Evolutionary conservation across 2,797 vertebrate genomes (phyloP).

Genomic region (Thaleichthys pacificus): DNA sequence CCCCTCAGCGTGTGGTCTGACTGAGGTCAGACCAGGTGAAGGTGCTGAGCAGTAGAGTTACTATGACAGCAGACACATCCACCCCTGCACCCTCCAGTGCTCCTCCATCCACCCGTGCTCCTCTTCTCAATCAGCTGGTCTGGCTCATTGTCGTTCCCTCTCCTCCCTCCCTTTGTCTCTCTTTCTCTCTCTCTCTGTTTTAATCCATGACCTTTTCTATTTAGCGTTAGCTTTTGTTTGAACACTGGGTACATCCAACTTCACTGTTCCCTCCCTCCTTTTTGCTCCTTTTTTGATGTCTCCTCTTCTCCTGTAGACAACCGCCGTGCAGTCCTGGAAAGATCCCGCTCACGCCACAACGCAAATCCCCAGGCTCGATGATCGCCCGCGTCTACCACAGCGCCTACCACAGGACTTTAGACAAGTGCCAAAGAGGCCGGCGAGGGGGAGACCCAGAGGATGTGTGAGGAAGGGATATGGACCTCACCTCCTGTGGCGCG

Average conservation of each 20-base stretch:
- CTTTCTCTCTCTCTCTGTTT: conserved; percentile 28
- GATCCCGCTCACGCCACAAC: conserved; percentile 95
- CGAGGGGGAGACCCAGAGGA: conserved; percentile 54
- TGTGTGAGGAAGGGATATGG: conserved; percentile 44
- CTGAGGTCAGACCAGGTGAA: conserved; percentile 77
- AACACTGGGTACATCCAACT: not conserved
- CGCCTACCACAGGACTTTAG: conserved; percentile 63
- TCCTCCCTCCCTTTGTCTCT: conserved; percentile 64
- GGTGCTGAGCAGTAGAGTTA: conserved; percentile 76
- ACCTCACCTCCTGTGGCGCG: conserved; percentile 37
- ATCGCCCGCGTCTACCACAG: conserved; percentile 58
- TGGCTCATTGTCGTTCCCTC: conserved; percentile 40
- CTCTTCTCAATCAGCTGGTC: conserved; percentile 40
- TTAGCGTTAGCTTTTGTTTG: not conserved
- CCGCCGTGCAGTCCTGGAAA: conserved; percentile 88
- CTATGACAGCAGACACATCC: conserved; percentile 77
- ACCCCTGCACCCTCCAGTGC: conserved; percentile 68
- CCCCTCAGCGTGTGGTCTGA: conserved; percentile 67
- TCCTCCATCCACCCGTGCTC: conserved; percentile 44
- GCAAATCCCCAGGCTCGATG: conserved; percentile 84
- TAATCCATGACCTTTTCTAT: not conserved
- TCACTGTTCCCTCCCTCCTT: not conserved
- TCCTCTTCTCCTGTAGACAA: conserved; percentile 79
- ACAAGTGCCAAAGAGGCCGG: conserved; percentile 84
- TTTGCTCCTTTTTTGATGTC: conserved; percentile 16